Evolutionary conservation across 1,140 invertebrate genomes (phyloP).

Genomic region (Caerostris darwini): DNA sequence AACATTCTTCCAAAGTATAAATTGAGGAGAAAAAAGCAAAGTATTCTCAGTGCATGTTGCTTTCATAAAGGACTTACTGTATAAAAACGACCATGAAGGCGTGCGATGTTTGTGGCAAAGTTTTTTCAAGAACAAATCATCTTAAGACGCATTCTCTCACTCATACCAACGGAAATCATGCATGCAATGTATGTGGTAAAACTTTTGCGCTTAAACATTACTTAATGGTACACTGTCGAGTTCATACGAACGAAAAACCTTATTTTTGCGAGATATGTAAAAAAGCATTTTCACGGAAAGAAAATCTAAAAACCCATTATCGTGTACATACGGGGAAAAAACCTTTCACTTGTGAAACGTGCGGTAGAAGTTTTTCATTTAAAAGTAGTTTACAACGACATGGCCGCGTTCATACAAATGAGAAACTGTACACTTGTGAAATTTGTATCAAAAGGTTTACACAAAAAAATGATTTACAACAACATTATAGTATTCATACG

Average conservation of each 20-base stretch:
- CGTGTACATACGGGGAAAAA: constrained; percentile 46
- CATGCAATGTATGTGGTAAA: background rate
- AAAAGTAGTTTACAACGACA: background rate
- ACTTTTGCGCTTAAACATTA: background rate
- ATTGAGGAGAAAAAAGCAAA: no score
- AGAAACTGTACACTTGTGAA: constrained; percentile 37
- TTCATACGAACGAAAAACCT: constrained; percentile 39
- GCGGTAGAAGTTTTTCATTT: background rate
- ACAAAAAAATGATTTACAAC: background rate
- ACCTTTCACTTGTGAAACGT: constrained; percentile 27
- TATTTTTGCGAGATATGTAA: background rate
- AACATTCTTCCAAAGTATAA: no score
- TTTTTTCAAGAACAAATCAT: background rate
- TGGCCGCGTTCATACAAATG: constrained; percentile 1
- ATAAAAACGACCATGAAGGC: no score
- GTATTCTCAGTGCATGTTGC: no score
- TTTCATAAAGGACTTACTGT: no score
- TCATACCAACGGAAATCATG: background rate
- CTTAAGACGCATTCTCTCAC: background rate
- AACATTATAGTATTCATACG: background rate
- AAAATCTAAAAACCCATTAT: constrained; percentile 13
- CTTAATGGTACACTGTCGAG: background rate
- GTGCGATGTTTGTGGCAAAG: background rate
- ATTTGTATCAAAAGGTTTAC: constrained; percentile 83
- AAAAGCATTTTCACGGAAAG: background rate